Evolutionary conservation across 2,888 invertebrate genomes (phyloP).

Genomic region (Drosophila basisetae): DNA sequence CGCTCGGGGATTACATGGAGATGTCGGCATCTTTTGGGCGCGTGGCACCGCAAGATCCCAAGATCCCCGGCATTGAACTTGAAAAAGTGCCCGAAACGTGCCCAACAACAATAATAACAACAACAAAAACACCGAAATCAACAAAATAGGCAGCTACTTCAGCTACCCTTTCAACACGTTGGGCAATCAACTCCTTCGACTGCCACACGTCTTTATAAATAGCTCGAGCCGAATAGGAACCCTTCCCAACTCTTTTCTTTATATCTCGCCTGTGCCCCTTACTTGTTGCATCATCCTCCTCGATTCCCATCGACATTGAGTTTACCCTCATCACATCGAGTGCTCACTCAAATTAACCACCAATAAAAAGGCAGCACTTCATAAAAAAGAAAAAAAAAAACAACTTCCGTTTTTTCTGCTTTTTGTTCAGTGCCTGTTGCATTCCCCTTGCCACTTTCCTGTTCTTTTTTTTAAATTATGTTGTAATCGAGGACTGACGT

Average conservation of each 20-base stretch:
- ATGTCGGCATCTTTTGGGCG: constrained; percentile 47
- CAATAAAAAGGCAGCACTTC: constrained; percentile 81
- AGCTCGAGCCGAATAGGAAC: constrained; percentile 40
- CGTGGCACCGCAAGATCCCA: constrained; percentile 77
- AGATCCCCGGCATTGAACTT: constrained; percentile 81
- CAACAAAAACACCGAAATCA: not conserved
- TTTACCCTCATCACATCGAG: constrained; percentile 76
- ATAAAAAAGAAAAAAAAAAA: constrained; percentile 69
- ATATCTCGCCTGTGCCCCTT: constrained; percentile 4
- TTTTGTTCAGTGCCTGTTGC: constrained; percentile 58
- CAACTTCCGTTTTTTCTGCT: constrained; percentile 75
- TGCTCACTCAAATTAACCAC: constrained; percentile 80
- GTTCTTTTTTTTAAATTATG: constrained; percentile 69
- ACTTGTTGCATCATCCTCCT: constrained; percentile 68
- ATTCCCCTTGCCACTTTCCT: constrained; percentile 38
- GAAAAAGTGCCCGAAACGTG: constrained; percentile 62
- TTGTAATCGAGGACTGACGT: constrained; percentile 74
- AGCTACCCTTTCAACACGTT: constrained; percentile 71
- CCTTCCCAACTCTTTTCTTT: constrained; percentile 53
- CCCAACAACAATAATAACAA: constrained; percentile 27
- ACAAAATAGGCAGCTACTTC: constrained; percentile 5
- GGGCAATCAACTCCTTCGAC: constrained; percentile 59
- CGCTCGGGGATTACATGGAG: constrained; percentile 61
- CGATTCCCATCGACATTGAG: constrained; percentile 24
- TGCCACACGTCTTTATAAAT: constrained; percentile 54